Evolutionary conservation across 1,140 invertebrate species (phyloP).

Genomic region (Metaphire vulgaris): DNA sequence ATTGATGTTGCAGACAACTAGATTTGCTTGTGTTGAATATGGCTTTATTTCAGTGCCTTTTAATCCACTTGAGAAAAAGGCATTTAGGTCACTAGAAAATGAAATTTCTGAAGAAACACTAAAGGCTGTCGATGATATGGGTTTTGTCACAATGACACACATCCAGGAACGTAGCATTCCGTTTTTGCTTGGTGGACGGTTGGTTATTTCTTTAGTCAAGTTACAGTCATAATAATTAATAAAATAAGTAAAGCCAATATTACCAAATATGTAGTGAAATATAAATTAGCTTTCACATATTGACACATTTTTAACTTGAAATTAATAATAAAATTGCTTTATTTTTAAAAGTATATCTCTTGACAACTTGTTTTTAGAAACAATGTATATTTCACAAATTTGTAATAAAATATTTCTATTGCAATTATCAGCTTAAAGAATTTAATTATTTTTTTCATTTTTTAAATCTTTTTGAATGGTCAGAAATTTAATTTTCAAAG

Average conservation of each 20-base stretch:
- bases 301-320: background rate
- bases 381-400: too few relatives aligned
- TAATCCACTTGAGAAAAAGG: conserved; percentile 45
- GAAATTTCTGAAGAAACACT: conserved; percentile 68
- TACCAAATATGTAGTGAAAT: background rate
- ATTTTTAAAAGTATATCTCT: background rate
- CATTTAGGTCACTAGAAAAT: conserved; percentile 53
- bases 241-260: background rate
- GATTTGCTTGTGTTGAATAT: too few relatives aligned
- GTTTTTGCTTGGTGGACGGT: conserved; percentile 75
- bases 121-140: conserved; percentile 84
- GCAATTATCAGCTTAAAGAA: too few relatives aligned
- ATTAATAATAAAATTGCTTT: background rate
- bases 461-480: conserved; percentile 19
- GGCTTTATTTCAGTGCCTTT: too few relatives aligned
- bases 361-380: conserved; percentile 18
- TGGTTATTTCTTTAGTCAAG: conserved; percentile 29
- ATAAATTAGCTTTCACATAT: background rate
- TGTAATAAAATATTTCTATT: too few relatives aligned
- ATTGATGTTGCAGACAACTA: too few relatives aligned
- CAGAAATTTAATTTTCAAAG: conserved; percentile 21
- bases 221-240: background rate
- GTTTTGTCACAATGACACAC: conserved; percentile 93
- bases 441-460: too few relatives aligned
- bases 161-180: conserved; percentile 90